Evolutionary conservation across 2,797 vertebrate species (phyloP).

Genomic region (Pteronotus mesoamericanus): DNA sequence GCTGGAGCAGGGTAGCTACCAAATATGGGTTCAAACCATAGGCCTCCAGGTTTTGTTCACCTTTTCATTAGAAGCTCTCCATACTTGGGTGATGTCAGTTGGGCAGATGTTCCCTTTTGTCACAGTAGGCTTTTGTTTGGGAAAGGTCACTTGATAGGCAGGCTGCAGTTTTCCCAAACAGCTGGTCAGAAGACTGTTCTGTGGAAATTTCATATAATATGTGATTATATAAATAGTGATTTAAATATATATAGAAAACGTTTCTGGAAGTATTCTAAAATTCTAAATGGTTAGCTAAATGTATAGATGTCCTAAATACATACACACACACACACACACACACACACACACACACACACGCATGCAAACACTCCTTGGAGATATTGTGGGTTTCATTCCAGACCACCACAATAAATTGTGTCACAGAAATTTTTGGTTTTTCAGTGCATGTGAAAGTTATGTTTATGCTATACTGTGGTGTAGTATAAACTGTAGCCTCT

Average conservation of each 20-base stretch:
- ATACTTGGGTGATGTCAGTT: conserved; percentile 88
- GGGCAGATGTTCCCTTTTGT: conserved; percentile 90
- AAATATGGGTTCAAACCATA: conserved; percentile 89
- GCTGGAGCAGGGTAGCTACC: conserved; percentile 87
- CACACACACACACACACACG: not conserved
- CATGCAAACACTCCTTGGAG: not conserved
- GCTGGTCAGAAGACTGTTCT: conserved; percentile 72
- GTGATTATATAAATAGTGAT: not conserved
- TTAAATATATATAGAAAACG: not conserved
- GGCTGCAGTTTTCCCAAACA: conserved; percentile 88
- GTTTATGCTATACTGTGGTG: not conserved
- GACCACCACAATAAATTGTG: not conserved
- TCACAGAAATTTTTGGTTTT: not conserved
- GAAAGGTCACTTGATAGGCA: conserved; percentile 88
- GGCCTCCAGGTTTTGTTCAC: conserved; percentile 94
- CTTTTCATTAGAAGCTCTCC: conserved; percentile 94
- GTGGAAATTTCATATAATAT: not conserved
- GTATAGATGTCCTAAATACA: not conserved
- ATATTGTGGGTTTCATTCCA: not conserved
- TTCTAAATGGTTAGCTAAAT: not conserved
- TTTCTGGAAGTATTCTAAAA: not conserved
- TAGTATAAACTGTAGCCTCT: not conserved
- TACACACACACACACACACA: no score
- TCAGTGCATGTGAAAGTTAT: not conserved
- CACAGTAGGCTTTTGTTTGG: conserved; percentile 85